These are phyloP conservation scores for Tokudaia muenninki DNA, from an alignment of 2,797 vertebrate genomes.

Conservation along the genomic window DNA sequence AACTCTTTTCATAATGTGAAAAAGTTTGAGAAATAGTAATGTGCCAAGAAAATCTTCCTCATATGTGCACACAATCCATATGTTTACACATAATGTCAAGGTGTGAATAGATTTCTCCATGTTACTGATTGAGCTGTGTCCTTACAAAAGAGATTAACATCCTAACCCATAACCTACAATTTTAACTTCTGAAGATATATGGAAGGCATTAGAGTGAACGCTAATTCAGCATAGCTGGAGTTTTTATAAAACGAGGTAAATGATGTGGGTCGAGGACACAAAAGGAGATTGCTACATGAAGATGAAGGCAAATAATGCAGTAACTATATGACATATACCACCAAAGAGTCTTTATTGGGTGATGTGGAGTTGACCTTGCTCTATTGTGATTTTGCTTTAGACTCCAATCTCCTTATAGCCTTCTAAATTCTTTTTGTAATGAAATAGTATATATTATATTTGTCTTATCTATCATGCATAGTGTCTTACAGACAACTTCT, in stretches of 20 bases:
- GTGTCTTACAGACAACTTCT: neutral
- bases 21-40: neutral
- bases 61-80: neutral
- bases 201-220: neutral
- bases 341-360: neutral
- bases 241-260: neutral
- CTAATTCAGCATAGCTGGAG: neutral
- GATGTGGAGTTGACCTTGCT: neutral
- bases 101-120: neutral
- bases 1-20: conserved; percentile 29
- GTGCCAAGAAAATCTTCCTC: neutral
- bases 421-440: neutral
- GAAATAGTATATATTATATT: neutral
- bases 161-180: neutral
- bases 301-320: neutral
- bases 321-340: neutral
- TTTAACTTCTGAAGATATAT: conserved; percentile 27
- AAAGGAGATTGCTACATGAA: neutral
- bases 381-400: conserved; percentile 3
- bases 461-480: no score
- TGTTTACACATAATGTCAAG: neutral
- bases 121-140: neutral
- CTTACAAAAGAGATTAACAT: neutral
- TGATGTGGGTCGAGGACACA: neutral
- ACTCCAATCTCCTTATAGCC: neutral